Evolutionary conservation across 2,797 vertebrate genomes (phyloP).

Genomic region (Coendou prehensilis): DNA sequence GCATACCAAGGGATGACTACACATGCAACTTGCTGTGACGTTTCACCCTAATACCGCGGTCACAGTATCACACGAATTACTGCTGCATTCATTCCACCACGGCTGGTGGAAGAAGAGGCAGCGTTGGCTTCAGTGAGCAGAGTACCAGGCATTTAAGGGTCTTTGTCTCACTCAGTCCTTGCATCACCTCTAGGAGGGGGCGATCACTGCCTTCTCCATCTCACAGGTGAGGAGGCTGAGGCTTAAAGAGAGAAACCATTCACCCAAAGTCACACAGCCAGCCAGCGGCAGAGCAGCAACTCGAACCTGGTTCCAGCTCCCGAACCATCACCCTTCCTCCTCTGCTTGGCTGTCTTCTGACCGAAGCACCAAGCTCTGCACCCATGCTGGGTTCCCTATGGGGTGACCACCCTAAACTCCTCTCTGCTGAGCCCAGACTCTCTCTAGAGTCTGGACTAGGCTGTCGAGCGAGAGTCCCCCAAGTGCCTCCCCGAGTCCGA

Average conservation of each 20-base stretch:
- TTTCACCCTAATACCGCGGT: neutral
- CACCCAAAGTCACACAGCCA: neutral
- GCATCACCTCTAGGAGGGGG: neutral
- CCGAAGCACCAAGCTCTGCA: neutral
- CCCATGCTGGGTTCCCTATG: rapidly evolving
- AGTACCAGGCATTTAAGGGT: neutral
- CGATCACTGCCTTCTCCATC: rapidly evolving
- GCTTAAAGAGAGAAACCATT: neutral
- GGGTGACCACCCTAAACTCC: neutral
- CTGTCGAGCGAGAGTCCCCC: neutral
- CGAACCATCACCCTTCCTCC: neutral
- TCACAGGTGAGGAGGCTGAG: neutral
- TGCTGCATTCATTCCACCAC: neutral
- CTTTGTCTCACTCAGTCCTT: neutral
- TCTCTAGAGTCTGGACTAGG: neutral
- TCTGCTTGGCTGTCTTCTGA: neutral
- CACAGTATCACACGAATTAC: neutral
- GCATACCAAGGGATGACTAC: neutral
- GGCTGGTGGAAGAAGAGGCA: neutral
- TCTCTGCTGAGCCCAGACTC: neutral
- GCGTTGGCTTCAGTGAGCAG: rapidly evolving
- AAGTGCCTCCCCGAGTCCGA: neutral
- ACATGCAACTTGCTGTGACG: too few relatives aligned
- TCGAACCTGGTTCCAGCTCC: neutral
- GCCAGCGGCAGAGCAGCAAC: neutral